phyloP scores from a whole-genome alignment of 2,888 invertebrate genomes.

The Coelinius sp. region DNA sequence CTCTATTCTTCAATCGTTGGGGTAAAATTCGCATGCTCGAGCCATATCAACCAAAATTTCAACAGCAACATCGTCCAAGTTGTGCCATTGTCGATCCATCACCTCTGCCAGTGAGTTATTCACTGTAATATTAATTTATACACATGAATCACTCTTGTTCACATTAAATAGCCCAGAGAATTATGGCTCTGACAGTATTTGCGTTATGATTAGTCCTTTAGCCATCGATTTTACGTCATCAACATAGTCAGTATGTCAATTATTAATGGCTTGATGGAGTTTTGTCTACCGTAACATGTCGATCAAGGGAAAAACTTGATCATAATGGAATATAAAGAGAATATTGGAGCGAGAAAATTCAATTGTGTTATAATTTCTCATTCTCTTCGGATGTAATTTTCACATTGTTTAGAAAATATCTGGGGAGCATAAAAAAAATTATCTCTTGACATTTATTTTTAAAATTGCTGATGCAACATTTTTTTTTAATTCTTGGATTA shows the following conservation, averaged over 20 bases:
- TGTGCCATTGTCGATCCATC: slow-evolving; percentile 58
- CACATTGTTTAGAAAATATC: too few species aligned
- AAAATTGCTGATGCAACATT: too few species aligned
- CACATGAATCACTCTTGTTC: neutral
- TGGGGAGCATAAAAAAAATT: too few species aligned
- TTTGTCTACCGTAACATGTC: neutral
- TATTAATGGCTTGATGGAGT: neutral
- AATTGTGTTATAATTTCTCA: too few species aligned
- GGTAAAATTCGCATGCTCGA: slow-evolving; percentile 94
- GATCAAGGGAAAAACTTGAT: neutral
- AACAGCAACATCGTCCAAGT: slow-evolving; percentile 83
- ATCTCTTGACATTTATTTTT: too few species aligned
- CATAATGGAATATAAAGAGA: too few species aligned
- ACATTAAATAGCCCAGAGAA: neutral
- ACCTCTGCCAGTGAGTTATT: slow-evolving; percentile 57
- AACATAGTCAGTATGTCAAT: neutral
- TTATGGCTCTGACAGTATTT: neutral
- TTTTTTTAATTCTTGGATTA: too few species aligned
- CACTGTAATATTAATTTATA: neutral
- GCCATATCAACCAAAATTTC: slow-evolving; percentile 92
- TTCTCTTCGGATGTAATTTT: too few species aligned
- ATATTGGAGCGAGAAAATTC: too few species aligned
- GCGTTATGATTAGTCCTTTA: neutral
- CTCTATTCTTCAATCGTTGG: slow-evolving; percentile 93
- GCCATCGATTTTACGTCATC: neutral